Evolutionary conservation across 2,888 invertebrate genomes (phyloP), one percentile per base, ranked within the genome.

Genomic region (Euproctis similis): DNA sequence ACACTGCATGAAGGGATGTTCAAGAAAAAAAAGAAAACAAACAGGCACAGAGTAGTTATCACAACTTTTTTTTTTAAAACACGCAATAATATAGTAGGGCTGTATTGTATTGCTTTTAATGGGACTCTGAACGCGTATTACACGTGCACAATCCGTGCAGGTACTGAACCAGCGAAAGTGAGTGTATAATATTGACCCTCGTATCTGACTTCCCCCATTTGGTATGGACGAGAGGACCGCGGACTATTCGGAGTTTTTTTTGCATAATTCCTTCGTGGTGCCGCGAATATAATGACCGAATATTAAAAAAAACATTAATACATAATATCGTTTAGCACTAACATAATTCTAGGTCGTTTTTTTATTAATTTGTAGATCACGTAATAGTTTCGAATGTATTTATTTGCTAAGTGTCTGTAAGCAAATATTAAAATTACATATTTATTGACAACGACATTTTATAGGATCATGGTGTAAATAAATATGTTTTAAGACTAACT

Each of bases 151-250:
- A 50, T 46, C 52, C 45, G 47, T 58, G 43, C 53, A 53, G 45
- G 48, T 41, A 80, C 80, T 82, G 72, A 60, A 40, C 31, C 12
- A 59, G 77, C 71, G 80, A 82, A 77, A 82, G 81, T 80, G 48
- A 48, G 35, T 47, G 55, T 46, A 52, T 50, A 39, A 46, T 52
- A 51, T 46, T 58, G 62, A 62, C 61, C 68, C 32, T 42, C 37
- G 27, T 29, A 30, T 34, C 30, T 34, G 26, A 43, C 52, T 53
- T 59, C 65, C 63, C 64, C 53, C 49, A 61, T 54, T 52, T 51
- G 39, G 35, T 42, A 42, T 40, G n/a, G n/a, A n/a, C n/a, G 29
- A 44, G 42, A 49, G 30, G 31, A 49, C 36, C 38, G 25, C 30
- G 12, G 42, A 44, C n/a, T n/a, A n/a, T 42, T 52, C 34, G 41